Evolutionary conservation across 2,113 vertebrate species (phyloP).

Genomic region (Chlamydotis undulata): DNA sequence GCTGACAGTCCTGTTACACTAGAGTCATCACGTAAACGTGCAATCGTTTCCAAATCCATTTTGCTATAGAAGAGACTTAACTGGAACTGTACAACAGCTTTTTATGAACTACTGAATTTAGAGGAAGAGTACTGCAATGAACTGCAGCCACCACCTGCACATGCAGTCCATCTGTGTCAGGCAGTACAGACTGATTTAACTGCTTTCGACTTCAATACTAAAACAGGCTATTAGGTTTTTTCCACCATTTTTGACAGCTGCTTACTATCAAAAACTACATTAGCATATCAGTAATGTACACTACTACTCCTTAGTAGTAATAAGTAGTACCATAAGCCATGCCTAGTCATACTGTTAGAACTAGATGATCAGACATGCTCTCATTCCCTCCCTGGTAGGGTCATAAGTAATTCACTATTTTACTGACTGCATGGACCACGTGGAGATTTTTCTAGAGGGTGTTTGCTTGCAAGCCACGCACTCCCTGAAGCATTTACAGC

Average conservation of each 20-base stretch:
- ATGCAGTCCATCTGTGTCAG: background rate
- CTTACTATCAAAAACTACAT: background rate
- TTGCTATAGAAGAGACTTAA: background rate
- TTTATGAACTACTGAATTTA: background rate
- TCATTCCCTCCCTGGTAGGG: background rate
- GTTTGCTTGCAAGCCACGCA: background rate
- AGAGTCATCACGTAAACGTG: background rate
- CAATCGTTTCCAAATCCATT: background rate
- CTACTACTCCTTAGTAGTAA: background rate
- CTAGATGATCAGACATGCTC: background rate
- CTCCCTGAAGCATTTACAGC: background rate
- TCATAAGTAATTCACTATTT: background rate
- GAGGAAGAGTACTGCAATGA: background rate
- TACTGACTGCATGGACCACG: accelerated
- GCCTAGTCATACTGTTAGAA: background rate
- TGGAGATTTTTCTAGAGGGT: background rate
- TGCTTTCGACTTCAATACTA: background rate
- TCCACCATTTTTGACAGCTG: background rate
- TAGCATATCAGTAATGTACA: background rate
- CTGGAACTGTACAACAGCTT: background rate
- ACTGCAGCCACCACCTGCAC: background rate
- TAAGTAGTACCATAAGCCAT: no score
- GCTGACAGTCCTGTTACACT: background rate
- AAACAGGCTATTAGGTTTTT: background rate
- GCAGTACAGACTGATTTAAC: background rate